A percentile compares a stretch with the other conserved stretches of the same genome.
These are phyloP conservation scores for Drymonia ruficornis DNA, from an alignment of 2,888 invertebrate species.

Conservation along the genomic window DNA sequence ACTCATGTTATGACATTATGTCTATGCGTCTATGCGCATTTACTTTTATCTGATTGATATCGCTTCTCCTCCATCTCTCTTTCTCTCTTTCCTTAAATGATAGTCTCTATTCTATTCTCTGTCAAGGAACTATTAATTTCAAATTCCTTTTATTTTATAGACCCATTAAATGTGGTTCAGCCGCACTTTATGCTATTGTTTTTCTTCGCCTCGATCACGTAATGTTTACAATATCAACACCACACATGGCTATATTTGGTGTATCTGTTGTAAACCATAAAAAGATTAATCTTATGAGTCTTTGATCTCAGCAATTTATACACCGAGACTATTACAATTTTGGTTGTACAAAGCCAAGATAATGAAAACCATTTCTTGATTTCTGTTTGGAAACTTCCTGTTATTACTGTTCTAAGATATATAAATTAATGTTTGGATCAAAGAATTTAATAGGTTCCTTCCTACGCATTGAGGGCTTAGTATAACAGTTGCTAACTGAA, in stretches of 20 bases:
- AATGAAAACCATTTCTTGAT: slow-evolving; percentile 27
- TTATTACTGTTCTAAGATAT: slow-evolving; percentile 24
- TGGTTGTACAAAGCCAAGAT: slow-evolving; percentile 31
- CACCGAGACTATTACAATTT: slow-evolving; percentile 40
- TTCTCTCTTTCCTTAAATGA: too few relatives aligned
- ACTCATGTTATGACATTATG: too few relatives aligned
- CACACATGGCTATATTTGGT: slow-evolving; percentile 24
- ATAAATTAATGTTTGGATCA: slow-evolving; percentile 23
- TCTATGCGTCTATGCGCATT: too few relatives aligned
- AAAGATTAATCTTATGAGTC: slow-evolving; percentile 41
- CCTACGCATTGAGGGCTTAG: too few relatives aligned
- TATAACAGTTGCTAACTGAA: too few relatives aligned
- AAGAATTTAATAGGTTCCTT: slow-evolving; percentile 7
- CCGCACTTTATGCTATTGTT: slow-evolving; percentile 13
- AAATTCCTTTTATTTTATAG: not conserved
- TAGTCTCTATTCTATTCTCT: too few relatives aligned
- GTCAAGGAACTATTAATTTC: slow-evolving; percentile 1
- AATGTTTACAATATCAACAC: slow-evolving; percentile 20
- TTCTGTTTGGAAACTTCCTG: slow-evolving; percentile 20
- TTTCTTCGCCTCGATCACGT: slow-evolving; percentile 10
- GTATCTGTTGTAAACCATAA: slow-evolving; percentile 16
- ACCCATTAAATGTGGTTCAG: not conserved
- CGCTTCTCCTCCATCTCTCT: too few relatives aligned
- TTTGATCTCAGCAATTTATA: slow-evolving; percentile 45
- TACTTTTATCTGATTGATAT: too few relatives aligned